Conservation (phyloP, 2,888 invertebrate species). For the Gnatocerus cornutus region DNA sequence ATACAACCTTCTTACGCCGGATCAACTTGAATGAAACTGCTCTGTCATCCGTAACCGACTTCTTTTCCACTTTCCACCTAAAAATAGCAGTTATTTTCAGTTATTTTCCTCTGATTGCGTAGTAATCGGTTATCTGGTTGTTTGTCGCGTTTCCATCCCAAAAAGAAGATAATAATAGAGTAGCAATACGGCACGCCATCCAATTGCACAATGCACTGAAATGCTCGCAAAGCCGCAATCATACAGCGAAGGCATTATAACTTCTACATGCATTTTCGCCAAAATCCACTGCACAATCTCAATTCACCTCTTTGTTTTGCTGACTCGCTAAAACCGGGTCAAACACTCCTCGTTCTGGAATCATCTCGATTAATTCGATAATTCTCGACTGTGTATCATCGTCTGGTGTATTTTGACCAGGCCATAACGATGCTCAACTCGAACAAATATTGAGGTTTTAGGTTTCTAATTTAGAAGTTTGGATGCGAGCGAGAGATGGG, state of each 20-base stretch:
- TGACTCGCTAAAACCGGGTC: conserved; percentile 41
- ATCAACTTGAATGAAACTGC: not conserved
- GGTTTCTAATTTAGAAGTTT: conserved; percentile 42
- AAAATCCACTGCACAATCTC: conserved; percentile 41
- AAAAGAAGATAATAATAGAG: conserved; percentile 17
- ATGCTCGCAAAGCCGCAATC: conserved; percentile 39
- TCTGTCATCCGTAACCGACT: not conserved
- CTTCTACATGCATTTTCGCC: conserved; percentile 39
- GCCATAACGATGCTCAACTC: conserved; percentile 31
- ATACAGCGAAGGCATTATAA: conserved; percentile 43
- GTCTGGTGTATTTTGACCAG: conserved; percentile 33
- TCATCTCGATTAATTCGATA: conserved; percentile 46
- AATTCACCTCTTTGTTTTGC: conserved; percentile 34
- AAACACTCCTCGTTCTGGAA: conserved; percentile 20
- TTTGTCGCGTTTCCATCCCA: conserved; percentile 4
- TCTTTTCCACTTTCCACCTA: not conserved
- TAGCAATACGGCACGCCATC: conserved; percentile 25
- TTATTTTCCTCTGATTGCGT: not conserved
- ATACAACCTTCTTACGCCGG: conserved; percentile 11
- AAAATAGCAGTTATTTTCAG: conserved; percentile 7
- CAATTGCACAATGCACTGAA: conserved; percentile 34
- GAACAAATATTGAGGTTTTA: conserved; percentile 42
- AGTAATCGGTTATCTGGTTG: conserved; percentile 5
- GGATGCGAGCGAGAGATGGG: not conserved
- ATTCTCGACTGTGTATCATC: conserved; percentile 40